Evolutionary conservation across 2,797 vertebrate genomes (phyloP), one percentile per base, ranked within the genome.

Genomic region (Coranthus polyacanthus): DNA sequence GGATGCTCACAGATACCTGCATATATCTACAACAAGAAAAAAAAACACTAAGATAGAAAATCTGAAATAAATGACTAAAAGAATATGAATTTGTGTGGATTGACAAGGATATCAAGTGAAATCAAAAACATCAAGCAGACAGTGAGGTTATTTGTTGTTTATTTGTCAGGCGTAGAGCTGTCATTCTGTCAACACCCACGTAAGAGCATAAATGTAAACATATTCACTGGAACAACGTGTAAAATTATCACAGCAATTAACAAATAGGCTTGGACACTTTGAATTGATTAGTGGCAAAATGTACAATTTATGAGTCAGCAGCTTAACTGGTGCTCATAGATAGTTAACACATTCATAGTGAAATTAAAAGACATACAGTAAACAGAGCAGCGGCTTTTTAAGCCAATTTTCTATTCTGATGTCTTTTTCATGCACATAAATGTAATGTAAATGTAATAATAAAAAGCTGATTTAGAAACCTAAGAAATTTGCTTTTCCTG

Each of bases 301-400:
- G 61, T 17, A 49, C 38, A 16, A 36, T 3, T 29, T 46, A 79
- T n/a, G n/a, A n/a, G 46, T 72, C 73, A 72, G 32, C 42, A 18
- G 22, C n/a, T 39, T 5, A n/a, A 11, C 24, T 41, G 63, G 50
- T 42, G 42, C 29, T 52, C 16, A 49, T 49, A 11, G 1, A 15
- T 56, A 10, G n/a, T n/a, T n/a, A n/a, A n/a, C n/a, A 22, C 18
- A 36, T 36, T 54, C 26, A 32, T 37, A n/a, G n/a, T n/a, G n/a
- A n/a, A n/a, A n/a, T n/a, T n/a, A n/a, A n/a, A n/a, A 15, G 16
- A n/a, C 17, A 51, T 32, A 6, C 36, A 8, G 8, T 49, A 16
- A 36, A 55, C 20, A 10, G 26, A 57, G 11, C 0, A 4, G 5
- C n/a, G n/a, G n/a, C 8, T 8, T 26, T 44, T 55, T 26, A 26